Conservation (phyloP, 2,888 invertebrate genomes). For the Tetropium fuscum region DNA sequence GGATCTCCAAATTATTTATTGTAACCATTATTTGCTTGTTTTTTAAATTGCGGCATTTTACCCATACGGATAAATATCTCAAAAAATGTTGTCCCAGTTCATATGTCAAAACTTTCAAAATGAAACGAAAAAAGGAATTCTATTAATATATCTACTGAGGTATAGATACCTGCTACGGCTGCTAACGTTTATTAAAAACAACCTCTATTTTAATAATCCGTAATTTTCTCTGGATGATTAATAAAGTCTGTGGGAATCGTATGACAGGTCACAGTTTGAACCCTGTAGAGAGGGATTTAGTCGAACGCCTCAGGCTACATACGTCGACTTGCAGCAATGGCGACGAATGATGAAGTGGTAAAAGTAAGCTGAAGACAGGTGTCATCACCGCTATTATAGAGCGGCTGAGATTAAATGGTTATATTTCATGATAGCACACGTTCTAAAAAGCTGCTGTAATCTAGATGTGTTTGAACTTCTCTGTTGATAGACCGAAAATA, state of each 20-base stretch:
- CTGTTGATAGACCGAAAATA: not conserved
- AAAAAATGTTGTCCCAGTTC: too few relatives aligned
- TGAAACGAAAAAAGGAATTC: too few relatives aligned
- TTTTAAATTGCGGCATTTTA: too few relatives aligned
- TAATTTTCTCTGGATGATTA: slow-evolving; percentile 4
- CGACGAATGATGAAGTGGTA: slow-evolving; percentile 24
- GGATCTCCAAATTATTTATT: too few relatives aligned
- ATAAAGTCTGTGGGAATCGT: slow-evolving; percentile 1
- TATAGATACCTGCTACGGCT: too few relatives aligned
- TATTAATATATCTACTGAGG: too few relatives aligned
- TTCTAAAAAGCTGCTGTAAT: slow-evolving; percentile 13
- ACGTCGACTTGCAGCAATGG: slow-evolving; percentile 16
- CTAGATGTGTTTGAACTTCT: slow-evolving; percentile 13
- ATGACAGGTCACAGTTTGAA: slow-evolving; percentile 14
- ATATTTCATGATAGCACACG: slow-evolving; percentile 17
- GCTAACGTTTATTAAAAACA: slow-evolving; percentile 6
- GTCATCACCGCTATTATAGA: slow-evolving; percentile 24
- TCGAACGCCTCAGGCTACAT: slow-evolving; percentile 13
- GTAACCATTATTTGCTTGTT: too few relatives aligned
- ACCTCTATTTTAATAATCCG: not conserved
- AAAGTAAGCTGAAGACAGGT: slow-evolving; percentile 22
- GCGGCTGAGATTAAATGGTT: slow-evolving; percentile 22
- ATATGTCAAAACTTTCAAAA: too few relatives aligned
- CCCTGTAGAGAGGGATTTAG: slow-evolving; percentile 12
- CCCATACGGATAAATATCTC: too few relatives aligned